These are phyloP conservation scores for Montipora efflorescens DNA, from an alignment of 64 coral and sea anemone species.

Conservation along the genomic window DNA sequence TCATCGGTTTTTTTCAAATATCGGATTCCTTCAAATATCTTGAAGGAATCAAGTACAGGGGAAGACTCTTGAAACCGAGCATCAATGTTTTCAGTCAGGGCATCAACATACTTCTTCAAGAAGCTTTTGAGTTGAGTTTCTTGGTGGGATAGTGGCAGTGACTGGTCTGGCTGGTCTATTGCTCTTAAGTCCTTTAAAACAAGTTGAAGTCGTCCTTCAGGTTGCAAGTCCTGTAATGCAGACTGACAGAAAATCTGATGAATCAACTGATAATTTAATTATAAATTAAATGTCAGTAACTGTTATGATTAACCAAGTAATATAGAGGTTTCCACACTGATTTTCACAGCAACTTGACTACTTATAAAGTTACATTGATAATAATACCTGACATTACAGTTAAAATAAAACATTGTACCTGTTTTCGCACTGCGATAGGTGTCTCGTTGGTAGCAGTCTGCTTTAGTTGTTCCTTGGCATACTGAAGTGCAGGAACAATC, in stretches of 20 bases:
- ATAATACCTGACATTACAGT: too few relatives aligned
- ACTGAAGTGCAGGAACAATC: constrained; percentile 21
- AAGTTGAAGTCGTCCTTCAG: constrained; percentile 35
- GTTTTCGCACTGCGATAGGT: constrained; percentile 26
- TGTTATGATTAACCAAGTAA: background rate
- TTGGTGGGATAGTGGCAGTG: background rate
- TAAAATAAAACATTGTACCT: background rate
- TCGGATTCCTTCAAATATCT: constrained; percentile 10
- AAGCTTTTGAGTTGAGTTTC: constrained; percentile 31
- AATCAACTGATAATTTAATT: too few relatives aligned
- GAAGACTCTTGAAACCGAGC: constrained; percentile 20
- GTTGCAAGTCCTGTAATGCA: constrained; percentile 18
- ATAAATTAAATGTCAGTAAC: too few relatives aligned
- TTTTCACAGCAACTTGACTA: constrained; percentile 4
- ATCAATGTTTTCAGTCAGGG: constrained; percentile 33
- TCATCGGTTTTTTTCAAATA: constrained; percentile 3
- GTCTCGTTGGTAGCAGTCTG: background rate
- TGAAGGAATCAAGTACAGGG: constrained; percentile 51
- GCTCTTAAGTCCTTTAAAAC: constrained; percentile 15
- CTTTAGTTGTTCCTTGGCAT: constrained; percentile 10
- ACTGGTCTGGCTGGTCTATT: constrained; percentile 18
- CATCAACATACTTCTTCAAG: constrained; percentile 21
- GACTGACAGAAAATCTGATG: background rate
- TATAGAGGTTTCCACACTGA: background rate
- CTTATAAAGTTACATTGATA: background rate